phyloP scores from a whole-genome alignment of 2,888 invertebrate species.

The Eupithecia insigniata region DNA sequence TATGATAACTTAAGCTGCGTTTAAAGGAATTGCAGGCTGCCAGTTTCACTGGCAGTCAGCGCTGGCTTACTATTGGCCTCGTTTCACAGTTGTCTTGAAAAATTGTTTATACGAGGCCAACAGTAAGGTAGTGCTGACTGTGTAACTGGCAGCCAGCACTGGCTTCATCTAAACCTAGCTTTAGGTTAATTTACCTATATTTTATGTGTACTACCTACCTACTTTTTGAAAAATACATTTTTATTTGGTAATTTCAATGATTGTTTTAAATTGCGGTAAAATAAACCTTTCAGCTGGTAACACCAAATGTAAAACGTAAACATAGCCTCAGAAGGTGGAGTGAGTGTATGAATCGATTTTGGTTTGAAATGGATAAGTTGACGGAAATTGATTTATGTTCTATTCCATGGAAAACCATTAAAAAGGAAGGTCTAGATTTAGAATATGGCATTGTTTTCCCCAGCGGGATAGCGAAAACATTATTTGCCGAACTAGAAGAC shows the following conservation, averaged over 20 bases:
- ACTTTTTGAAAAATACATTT: background rate
- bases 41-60: too few relatives aligned
- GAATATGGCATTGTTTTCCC: constrained; percentile 82
- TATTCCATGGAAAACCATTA: constrained; percentile 69
- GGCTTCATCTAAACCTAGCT: too few relatives aligned
- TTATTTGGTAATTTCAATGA: background rate
- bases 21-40: too few relatives aligned
- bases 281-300: background rate
- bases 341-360: too few relatives aligned
- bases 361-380: constrained; percentile 51
- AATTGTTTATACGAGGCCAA: too few relatives aligned
- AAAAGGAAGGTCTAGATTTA: constrained; percentile 82
- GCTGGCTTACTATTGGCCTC: too few relatives aligned
- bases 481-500: constrained; percentile 82
- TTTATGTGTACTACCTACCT: background rate
- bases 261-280: background rate
- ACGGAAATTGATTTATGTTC: constrained; percentile 52
- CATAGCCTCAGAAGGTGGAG: too few relatives aligned
- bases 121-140: too few relatives aligned
- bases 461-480: constrained; percentile 68
- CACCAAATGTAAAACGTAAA: background rate
- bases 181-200: too few relatives aligned
- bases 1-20: background rate
- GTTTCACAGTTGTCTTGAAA: too few relatives aligned
- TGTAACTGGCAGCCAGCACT: too few relatives aligned